Evolutionary conservation across 2,888 invertebrate genomes (phyloP).

Genomic region (Standfussiana lucernea): DNA sequence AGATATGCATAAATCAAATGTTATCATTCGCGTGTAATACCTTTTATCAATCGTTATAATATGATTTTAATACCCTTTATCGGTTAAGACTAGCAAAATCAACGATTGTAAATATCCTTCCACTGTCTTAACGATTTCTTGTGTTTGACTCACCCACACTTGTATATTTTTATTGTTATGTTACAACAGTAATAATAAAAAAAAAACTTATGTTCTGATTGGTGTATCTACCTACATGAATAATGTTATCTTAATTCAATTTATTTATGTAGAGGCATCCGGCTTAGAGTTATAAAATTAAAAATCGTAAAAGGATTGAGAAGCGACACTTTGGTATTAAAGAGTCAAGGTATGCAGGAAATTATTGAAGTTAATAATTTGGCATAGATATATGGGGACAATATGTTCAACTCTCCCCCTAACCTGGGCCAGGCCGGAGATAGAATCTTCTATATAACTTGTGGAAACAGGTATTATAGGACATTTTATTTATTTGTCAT

Average conservation of each 20-base stretch:
- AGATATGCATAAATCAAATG: conserved; percentile 88
- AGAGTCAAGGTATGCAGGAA: neutral
- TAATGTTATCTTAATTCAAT: conserved; percentile 20
- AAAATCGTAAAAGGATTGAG: conserved; percentile 18
- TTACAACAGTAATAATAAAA: neutral
- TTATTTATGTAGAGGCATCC: conserved; percentile 5
- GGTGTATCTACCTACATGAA: neutral
- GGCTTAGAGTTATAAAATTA: conserved; percentile 6
- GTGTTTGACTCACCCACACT: conserved; percentile 17
- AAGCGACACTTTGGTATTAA: neutral
- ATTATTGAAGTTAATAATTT: neutral
- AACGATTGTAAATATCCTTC: conserved; percentile 79
- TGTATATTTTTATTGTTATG: conserved; percentile 3
- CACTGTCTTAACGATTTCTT: conserved; percentile 58
- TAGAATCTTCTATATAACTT: neutral
- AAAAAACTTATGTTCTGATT: conserved; percentile 17
- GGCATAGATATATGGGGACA: neutral
- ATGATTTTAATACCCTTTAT: conserved; percentile 83
- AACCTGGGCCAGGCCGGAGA: neutral
- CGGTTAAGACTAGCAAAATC: conserved; percentile 81
- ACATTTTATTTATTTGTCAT: too few relatives aligned
- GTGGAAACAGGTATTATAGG: neutral
- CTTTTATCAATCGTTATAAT: conserved; percentile 83
- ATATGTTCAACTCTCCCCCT: too few relatives aligned
- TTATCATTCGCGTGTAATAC: conserved; percentile 87